Percentiles rank a stretch among this genome's conserved stretches.
These are phyloP conservation scores for Muraenolepis orangiensis DNA, from an alignment of 2,797 vertebrate genomes.

Conservation along the genomic window DNA sequence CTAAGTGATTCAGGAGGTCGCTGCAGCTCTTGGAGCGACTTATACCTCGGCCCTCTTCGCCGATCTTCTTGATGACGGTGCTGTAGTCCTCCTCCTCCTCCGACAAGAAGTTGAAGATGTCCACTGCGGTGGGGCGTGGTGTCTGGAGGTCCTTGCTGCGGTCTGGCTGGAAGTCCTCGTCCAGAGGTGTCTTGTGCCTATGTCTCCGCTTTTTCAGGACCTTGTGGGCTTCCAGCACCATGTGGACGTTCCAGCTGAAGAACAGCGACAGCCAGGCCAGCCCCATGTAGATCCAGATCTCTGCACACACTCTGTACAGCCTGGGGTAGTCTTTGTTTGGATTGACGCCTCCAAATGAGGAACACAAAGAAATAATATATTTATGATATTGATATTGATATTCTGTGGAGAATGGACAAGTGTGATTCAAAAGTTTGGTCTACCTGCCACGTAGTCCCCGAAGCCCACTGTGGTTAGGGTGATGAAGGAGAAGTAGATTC, in stretches of 20 bases:
- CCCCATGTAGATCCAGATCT: conserved; percentile 96
- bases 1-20: conserved; percentile 63
- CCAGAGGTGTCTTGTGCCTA: conserved; percentile 71
- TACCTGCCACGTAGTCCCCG: conserved; percentile 95
- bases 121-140: conserved; percentile 66
- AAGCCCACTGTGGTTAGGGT: conserved; percentile 96
- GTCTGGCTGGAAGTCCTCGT: conserved; percentile 61
- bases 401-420: neutral
- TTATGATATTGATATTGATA: neutral
- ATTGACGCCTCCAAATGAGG: conserved; percentile 81
- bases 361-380: neutral
- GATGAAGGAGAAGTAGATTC: conserved; percentile 94
- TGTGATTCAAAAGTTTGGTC: conserved; percentile 19
- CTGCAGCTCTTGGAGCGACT: conserved; percentile 71
- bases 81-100: conserved; percentile 89
- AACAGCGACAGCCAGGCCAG: conserved; percentile 98
- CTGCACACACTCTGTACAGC: conserved; percentile 86
- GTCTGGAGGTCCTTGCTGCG: conserved; percentile 40
- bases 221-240: conserved; percentile 95
- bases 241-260: conserved; percentile 98
- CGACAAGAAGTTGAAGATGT: conserved; percentile 90
- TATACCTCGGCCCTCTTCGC: conserved; percentile 53
- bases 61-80: conserved; percentile 89
- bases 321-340: conserved; percentile 80
- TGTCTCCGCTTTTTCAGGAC: conserved; percentile 89